Base-by-base conservation (phyloP, 2,797 vertebrate species). In the Pampus argenteus region DNA sequence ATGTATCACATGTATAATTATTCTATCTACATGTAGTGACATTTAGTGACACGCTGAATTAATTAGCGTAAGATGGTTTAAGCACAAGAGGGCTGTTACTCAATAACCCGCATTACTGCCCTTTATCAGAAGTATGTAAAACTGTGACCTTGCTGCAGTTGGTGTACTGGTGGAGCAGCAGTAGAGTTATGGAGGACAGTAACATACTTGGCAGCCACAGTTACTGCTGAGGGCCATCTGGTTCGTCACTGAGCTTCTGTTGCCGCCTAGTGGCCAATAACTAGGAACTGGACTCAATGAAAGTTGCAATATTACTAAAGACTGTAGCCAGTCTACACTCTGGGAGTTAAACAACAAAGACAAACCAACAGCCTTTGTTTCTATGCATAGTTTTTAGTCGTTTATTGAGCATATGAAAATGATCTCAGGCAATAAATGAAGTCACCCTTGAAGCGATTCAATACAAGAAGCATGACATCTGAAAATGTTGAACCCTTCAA, bases 321-420 rank as follows among this genome's bases (percentile, higher is more conserved):
- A 10, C 10, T 34, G 31, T 5, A 0, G 31, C 31, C 31, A 48
- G 18, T 31, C 47, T 17, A 36, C 1, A 5, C 3, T 2, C 3
- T 31, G 20, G 0, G 9, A 9, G 18, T 29, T 40, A 38, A 7
- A 29, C 5, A n/a, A n/a, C n/a, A 17, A 66, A 64, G 8, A 66
- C 20, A 51, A 64, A 69, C 3, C 20, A 38, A 25, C n/a, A 65
- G 36, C 3, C 36, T 42, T 44, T 31, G 18, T 69, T 82, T 78
- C 51, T 60, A 79, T 73, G 59, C 58, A 62, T 45, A 31, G 54
- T 40, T 71, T 74, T 51, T 22, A 78, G 49, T 92, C n/a, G n/a
- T 92, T 93, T 91, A 90, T 88, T 93, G 25, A 84, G 71, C 71
- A 82, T 51, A 61, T 64, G 34, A 77, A 88, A 79, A 50, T 18